Evolutionary conservation across 2,113 vertebrate species (phyloP).

Genomic region (Nyctereutes procyonoides): DNA sequence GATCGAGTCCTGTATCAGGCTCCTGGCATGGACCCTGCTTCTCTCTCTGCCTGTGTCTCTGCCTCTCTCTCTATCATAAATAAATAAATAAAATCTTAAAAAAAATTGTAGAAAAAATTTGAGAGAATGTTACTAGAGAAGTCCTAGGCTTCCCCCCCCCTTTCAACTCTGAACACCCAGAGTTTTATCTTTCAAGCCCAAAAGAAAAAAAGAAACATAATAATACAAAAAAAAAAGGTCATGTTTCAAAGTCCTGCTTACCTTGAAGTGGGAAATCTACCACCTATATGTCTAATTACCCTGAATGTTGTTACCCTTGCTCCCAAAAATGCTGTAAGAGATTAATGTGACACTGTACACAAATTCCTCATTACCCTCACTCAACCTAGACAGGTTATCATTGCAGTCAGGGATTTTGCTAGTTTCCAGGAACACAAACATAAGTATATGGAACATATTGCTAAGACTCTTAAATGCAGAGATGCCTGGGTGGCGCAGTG

Average conservation of each 20-base stretch:
- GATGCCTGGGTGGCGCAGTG: too few relatives aligned
- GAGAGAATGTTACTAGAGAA: background rate
- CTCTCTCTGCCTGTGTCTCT: background rate
- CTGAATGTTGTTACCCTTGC: background rate
- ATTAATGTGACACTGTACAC: rapidly evolving
- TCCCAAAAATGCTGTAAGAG: background rate
- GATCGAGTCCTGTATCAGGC: background rate
- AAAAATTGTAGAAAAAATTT: background rate
- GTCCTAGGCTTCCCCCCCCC: background rate
- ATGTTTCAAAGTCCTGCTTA: background rate
- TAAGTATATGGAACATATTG: background rate
- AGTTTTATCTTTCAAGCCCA: background rate
- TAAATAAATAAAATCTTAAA: background rate
- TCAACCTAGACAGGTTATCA: background rate
- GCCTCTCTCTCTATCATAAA: background rate
- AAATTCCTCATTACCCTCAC: background rate
- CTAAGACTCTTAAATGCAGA: background rate
- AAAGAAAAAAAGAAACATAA: background rate
- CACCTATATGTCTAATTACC: rapidly evolving
- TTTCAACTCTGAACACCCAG: constrained; percentile 9
- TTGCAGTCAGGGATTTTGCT: background rate
- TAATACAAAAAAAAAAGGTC: background rate
- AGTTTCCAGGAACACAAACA: background rate
- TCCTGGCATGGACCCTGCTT: background rate
- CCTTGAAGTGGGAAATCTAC: background rate